Conservation (phyloP, 2,113 vertebrate species). For the Periophthalmodon schlosseri region DNA sequence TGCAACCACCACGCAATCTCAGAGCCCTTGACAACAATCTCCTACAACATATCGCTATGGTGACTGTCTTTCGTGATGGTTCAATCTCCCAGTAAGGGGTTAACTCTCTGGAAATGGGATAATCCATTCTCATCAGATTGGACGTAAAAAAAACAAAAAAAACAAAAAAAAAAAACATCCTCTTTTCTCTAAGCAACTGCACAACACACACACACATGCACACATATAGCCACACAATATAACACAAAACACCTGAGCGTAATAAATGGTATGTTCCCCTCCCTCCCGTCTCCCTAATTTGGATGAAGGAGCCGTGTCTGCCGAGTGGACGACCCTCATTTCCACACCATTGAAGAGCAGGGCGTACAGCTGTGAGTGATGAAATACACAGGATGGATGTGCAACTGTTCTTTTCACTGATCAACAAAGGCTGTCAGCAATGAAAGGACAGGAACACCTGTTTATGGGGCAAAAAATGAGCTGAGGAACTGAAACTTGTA, state of each 20-base stretch:
- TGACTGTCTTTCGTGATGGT: constrained; percentile 41
- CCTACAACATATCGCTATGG: not conserved
- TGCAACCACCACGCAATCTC: not conserved
- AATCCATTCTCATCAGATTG: constrained; percentile 49
- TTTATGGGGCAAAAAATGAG: constrained; percentile 19
- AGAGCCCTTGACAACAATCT: constrained; percentile 4
- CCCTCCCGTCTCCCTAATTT: constrained; percentile 39
- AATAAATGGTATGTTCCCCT: constrained; percentile 42
- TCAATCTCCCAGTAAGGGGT: constrained; percentile 55
- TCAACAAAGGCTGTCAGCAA: constrained; percentile 59
- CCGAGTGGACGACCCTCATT: constrained; percentile 61
- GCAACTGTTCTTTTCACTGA: constrained; percentile 52
- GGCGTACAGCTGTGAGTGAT: constrained; percentile 65
- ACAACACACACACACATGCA: constrained; percentile 13
- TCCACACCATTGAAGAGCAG: constrained; percentile 58
- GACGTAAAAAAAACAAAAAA: constrained; percentile 3
- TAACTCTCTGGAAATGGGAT: constrained; percentile 50
- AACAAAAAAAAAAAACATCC: constrained; percentile 1
- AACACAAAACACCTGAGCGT: constrained; percentile 45
- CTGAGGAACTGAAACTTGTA: constrained; percentile 20
- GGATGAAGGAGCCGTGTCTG: constrained; percentile 60
- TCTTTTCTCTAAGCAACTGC: constrained; percentile 6
- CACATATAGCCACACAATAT: constrained; percentile 13
- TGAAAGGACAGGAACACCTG: constrained; percentile 58
- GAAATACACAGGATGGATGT: constrained; percentile 50